Conservation (phyloP, 2,888 invertebrate genomes). For the Axea sp. region DNA sequence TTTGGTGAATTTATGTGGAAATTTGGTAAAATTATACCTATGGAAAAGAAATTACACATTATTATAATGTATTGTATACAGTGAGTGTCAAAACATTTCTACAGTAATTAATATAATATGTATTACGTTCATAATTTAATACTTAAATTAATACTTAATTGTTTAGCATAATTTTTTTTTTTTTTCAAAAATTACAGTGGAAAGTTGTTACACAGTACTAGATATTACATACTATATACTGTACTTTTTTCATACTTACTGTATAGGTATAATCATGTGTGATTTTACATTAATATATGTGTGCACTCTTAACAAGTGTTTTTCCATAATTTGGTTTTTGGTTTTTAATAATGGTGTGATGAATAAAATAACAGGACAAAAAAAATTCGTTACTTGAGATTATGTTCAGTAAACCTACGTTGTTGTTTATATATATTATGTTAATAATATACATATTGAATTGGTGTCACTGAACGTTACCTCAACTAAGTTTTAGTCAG, state of each 20-base stretch:
- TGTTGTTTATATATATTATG: conserved; percentile 62
- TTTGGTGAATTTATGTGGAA: conserved; percentile 42
- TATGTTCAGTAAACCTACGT: conserved; percentile 69
- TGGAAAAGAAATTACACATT: conserved; percentile 54
- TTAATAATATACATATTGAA: conserved; percentile 60
- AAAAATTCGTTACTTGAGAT: conserved; percentile 71
- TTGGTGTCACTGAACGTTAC: conserved; percentile 69
- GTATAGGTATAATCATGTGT: conserved; percentile 38
- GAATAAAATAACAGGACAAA: conserved; percentile 56
- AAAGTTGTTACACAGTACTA: conserved; percentile 3
- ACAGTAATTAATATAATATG: conserved; percentile 22
- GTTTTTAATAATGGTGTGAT: conserved; percentile 51
- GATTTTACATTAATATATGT: conserved; percentile 26
- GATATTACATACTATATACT: no score
- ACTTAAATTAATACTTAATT: conserved; percentile 1
- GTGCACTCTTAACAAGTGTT: conserved; percentile 45
- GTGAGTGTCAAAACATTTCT: conserved; percentile 9
- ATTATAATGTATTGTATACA: conserved; percentile 19
- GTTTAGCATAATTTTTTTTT: conserved; percentile 7
- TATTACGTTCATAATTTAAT: no score
- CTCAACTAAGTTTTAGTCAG: conserved; percentile 69
- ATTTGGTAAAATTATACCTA: conserved; percentile 36
- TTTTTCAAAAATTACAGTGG: conserved; percentile 3
- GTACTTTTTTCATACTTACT: conserved; percentile 18
- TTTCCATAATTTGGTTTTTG: conserved; percentile 45